Evolutionary conservation across 2,888 invertebrate species (phyloP).

Genomic region (Elegia similella): DNA sequence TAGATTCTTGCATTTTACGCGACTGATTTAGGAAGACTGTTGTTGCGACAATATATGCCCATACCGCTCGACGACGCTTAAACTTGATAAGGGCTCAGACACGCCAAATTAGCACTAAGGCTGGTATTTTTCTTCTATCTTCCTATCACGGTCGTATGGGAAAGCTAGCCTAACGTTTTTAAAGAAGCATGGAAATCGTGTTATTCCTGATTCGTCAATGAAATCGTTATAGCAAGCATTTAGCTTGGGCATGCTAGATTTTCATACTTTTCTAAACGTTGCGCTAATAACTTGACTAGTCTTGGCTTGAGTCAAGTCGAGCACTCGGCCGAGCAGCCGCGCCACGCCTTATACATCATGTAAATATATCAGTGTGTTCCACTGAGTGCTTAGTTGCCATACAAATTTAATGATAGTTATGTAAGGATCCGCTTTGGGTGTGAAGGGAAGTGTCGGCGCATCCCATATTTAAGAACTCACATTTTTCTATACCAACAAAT

Average conservation of each 20-base stretch:
- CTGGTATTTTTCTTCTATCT: neutral
- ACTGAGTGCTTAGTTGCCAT: slow-evolving; percentile 80
- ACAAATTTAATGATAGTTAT: slow-evolving; percentile 75
- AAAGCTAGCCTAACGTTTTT: neutral
- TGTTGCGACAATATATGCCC: slow-evolving; percentile 57
- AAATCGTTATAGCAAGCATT: neutral
- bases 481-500: neutral
- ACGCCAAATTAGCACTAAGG: neutral
- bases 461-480: neutral
- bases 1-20: slow-evolving; percentile 62
- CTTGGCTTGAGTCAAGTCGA: slow-evolving; percentile 3
- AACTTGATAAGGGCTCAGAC: neutral
- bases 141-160: neutral
- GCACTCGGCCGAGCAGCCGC: slow-evolving; percentile 20
- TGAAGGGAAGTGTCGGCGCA: slow-evolving; percentile 36
- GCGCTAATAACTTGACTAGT: neutral
- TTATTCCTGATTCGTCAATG: neutral
- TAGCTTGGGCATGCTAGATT: slow-evolving; percentile 9
- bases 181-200: slow-evolving; percentile 3
- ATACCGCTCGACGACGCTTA: slow-evolving; percentile 10
- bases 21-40: slow-evolving; percentile 68
- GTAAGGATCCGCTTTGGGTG: slow-evolving; percentile 53
- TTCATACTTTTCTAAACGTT: slow-evolving; percentile 5
- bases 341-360: slow-evolving; percentile 40
- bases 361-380: slow-evolving; percentile 71